Evolutionary conservation across 2,888 invertebrate species (phyloP).

Genomic region (Allolobophora icterica): DNA sequence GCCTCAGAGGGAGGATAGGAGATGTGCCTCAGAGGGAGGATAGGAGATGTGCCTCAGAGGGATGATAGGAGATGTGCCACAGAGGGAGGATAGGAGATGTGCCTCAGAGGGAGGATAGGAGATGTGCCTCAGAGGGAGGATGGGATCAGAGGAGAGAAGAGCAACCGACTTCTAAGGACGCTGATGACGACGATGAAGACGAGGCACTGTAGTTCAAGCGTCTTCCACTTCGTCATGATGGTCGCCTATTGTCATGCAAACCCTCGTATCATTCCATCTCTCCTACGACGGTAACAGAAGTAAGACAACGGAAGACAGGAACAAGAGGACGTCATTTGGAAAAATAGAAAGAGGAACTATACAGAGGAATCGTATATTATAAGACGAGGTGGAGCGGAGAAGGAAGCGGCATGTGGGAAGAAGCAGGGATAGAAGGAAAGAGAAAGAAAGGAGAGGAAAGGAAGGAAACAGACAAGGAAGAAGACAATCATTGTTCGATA

Average conservation of each 20-base stretch:
- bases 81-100: too few relatives aligned
- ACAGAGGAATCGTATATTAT: not conserved
- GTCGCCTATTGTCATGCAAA: too few relatives aligned
- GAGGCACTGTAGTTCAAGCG: not conserved
- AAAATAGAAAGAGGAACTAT: not conserved
- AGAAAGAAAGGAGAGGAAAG: not conserved
- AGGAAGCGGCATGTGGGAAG: not conserved
- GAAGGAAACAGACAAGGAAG: not conserved
- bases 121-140: too few relatives aligned
- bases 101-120: too few relatives aligned
- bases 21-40: too few relatives aligned
- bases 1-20: too few relatives aligned
- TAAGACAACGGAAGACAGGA: not conserved
- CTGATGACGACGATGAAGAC: not conserved
- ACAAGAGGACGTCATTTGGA: not conserved
- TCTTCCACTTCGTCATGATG: too few relatives aligned
- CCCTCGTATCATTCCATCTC: not conserved
- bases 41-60: too few relatives aligned
- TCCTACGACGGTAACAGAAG: not conserved
- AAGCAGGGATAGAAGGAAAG: constrained; percentile 22
- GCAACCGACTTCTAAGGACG: too few relatives aligned
- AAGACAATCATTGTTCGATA: not conserved
- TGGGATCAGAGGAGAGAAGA: too few relatives aligned
- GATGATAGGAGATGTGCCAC: too few relatives aligned
- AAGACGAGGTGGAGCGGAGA: not conserved